A percentile compares a stretch with the other conserved stretches of the same genome.
Conservation (phyloP, 2,888 invertebrate species). For the Lingula anatina region DNA sequence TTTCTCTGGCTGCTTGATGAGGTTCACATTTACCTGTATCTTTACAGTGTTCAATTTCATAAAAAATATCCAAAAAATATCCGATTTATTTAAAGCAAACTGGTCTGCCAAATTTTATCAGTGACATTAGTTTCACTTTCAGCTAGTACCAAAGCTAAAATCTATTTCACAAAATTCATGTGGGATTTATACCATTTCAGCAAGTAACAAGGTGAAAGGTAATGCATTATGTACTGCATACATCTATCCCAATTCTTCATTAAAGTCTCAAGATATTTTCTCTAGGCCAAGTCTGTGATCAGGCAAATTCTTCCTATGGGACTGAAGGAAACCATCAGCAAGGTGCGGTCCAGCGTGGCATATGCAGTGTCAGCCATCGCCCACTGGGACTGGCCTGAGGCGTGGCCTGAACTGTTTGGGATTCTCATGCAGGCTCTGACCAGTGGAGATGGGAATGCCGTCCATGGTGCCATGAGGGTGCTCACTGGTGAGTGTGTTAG, state of each 20-base stretch:
- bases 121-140: too few relatives aligned
- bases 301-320: conserved; percentile 64
- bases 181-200: too few relatives aligned
- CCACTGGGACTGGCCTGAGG: conserved; percentile 68
- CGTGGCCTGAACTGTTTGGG: conserved; percentile 67
- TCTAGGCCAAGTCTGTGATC: conserved; percentile 60
- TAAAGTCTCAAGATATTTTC: not conserved
- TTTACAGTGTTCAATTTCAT: too few relatives aligned
- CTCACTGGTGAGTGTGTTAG: conserved; percentile 53
- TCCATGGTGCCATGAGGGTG: conserved; percentile 70
- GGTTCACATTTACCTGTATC: too few relatives aligned
- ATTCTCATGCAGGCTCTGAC: conserved; percentile 63
- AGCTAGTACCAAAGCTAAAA: too few relatives aligned
- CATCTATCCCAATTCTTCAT: not conserved
- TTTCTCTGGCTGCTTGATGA: too few relatives aligned
- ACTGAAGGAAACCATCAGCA: conserved; percentile 64
- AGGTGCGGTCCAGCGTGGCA: conserved; percentile 65
- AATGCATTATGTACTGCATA: too few relatives aligned
- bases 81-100: too few relatives aligned
- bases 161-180: too few relatives aligned
- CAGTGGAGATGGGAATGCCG: conserved; percentile 56
- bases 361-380: conserved; percentile 69
- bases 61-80: too few relatives aligned
- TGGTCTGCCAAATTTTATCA: too few relatives aligned
- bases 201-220: too few relatives aligned